Base-by-base conservation (phyloP, 2,888 invertebrate species). In the Caenorhabditis auriculariae region DNA sequence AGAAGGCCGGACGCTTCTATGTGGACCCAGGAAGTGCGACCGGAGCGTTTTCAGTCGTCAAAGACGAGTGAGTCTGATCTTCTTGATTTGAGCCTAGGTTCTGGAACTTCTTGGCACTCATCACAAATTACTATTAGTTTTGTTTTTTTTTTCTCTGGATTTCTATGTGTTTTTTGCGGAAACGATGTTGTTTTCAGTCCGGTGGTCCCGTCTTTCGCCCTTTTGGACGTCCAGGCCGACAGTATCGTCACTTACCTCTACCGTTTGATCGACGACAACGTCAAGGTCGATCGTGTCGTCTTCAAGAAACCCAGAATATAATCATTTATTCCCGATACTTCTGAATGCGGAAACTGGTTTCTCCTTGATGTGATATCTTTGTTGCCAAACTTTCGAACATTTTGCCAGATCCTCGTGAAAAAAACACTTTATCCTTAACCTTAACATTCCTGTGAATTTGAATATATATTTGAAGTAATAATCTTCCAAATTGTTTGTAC, bases 1-100 rank as follows among this genome's bases (percentile, higher is more conserved):
- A 61, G 82, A 92, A 94, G 85, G 95, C 95, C 82, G 94, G 92
- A 81, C 93, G 94, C 83, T 96, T 99, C 84, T 99, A 93, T 83
- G 94, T 99, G 52, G 98, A 99, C 84, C 98, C 98, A 4, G 98
- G 98, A 7, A 94, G 95, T 4, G 96, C 95, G 2, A 98, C 98
- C 26, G 98, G 98, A 12, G 94, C 98, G 4, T 98, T 93, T 79
- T 67, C 74, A n/a, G 66, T 78, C 21, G 52, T 68, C 19, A 68
- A 66, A 29, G 61, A 72, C 2, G 67, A 60, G 66, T 71, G 19
- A 35, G 66, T 60, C 21, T n/a, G n/a, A 12, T 9, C 4, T 53
- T 24, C n/a, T 27, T 28, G 12, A 19, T 53, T 56, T 4, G 28
- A 46, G 19, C n/a, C n/a, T n/a, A 19, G 41, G 17, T n/a, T n/a